Conservation (phyloP, 2,888 invertebrate species). For the Trachelus troglodyta region DNA sequence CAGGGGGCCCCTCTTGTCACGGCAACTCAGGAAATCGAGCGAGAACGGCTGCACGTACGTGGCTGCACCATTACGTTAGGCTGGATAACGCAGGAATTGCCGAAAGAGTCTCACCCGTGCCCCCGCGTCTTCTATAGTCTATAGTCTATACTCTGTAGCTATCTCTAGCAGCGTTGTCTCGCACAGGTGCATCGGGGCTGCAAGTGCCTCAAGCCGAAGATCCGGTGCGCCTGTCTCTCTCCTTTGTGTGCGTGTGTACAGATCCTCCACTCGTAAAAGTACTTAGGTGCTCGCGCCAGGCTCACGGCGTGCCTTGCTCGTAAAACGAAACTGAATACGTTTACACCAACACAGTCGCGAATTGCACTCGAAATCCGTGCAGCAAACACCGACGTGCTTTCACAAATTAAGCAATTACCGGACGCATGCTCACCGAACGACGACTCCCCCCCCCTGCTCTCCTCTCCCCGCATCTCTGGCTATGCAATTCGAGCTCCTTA, state of each 20-base stretch:
- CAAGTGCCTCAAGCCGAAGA: not conserved
- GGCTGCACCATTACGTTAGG: not conserved
- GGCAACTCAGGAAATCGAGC: not conserved
- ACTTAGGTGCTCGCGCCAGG: constrained; percentile 38
- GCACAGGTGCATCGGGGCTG: not conserved
- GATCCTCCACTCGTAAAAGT: constrained; percentile 17
- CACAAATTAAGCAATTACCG: constrained; percentile 64
- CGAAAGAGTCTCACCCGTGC: not conserved
- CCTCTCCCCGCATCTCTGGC: not conserved
- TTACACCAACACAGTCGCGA: constrained; percentile 26
- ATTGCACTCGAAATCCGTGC: constrained; percentile 35
- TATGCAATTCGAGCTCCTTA: not conserved
- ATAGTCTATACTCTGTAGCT: too few species aligned
- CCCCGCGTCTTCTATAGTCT: not conserved
- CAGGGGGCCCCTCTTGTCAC: not conserved
- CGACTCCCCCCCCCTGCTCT: not conserved
- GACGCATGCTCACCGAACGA: constrained; percentile 37
- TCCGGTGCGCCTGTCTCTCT: not conserved
- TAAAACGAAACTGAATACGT: constrained; percentile 57
- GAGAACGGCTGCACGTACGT: not conserved
- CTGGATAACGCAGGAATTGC: not conserved
- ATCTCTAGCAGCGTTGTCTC: not conserved
- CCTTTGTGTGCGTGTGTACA: not conserved
- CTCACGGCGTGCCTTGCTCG: constrained; percentile 52
- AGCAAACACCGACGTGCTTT: constrained; percentile 43